These are phyloP conservation scores for Chrysolina oricalcia DNA, from an alignment of 2,888 invertebrate genomes.

Conservation along the genomic window DNA sequence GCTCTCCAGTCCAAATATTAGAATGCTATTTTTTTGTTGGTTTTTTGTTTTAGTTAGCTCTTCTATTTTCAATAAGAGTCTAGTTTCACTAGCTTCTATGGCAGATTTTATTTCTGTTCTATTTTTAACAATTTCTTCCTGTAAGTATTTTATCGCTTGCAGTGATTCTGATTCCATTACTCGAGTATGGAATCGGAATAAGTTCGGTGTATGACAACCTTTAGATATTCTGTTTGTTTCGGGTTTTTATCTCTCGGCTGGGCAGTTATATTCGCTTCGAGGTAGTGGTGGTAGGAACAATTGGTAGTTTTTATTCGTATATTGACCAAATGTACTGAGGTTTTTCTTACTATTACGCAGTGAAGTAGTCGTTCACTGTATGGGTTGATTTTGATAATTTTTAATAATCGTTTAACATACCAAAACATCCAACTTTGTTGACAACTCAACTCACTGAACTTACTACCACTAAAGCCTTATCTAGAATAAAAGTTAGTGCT, in stretches of 20 bases:
- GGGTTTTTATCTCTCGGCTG: slow-evolving; percentile 3
- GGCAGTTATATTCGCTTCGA: background rate
- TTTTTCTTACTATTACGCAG: background rate
- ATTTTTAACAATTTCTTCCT: too few species aligned
- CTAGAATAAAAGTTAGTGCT: too few species aligned
- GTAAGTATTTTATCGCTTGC: background rate
- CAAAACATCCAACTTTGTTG: too few species aligned
- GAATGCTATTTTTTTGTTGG: background rate
- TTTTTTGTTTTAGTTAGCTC: too few species aligned
- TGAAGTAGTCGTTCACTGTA: background rate
- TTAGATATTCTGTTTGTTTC: background rate
- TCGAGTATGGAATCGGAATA: background rate
- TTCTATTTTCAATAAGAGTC: background rate
- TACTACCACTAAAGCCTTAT: too few species aligned
- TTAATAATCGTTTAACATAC: too few species aligned
- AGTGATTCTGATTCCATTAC: background rate
- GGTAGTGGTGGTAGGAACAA: background rate
- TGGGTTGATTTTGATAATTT: background rate
- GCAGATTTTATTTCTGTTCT: slow-evolving; percentile 6
- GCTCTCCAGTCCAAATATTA: too few species aligned
- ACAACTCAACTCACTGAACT: too few species aligned
- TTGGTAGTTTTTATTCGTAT: background rate
- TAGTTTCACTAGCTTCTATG: slow-evolving; percentile 2
- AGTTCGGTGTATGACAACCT: background rate
- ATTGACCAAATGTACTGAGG: background rate